phyloP scores from a whole-genome alignment of 2,888 invertebrate species.

The Didymodactylos carnosus region DNA sequence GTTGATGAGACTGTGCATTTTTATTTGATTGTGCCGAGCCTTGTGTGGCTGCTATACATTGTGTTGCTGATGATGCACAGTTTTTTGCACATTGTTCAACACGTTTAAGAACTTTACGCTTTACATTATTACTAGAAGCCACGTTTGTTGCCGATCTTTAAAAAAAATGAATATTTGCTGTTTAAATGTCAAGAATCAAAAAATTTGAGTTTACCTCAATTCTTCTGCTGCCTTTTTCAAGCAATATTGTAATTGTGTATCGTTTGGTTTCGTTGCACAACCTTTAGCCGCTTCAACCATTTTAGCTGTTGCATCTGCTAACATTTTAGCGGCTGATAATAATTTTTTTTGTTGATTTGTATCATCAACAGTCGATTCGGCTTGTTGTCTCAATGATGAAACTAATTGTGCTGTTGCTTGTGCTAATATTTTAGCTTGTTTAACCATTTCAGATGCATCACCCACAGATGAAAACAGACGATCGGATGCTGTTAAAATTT shows the following conservation, averaged over 20 bases:
- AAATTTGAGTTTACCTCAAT: conserved; percentile 42
- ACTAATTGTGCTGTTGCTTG: conserved; percentile 74
- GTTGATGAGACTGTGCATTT: conserved; percentile 50
- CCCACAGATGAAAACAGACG: conserved; percentile 61
- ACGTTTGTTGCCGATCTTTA: conserved; percentile 51
- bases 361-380: conserved; percentile 42
- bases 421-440: conserved; percentile 68
- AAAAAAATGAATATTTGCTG: too few species aligned
- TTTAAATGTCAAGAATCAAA: not conserved
- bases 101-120: conserved; percentile 50
- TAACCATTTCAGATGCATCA: conserved; percentile 77
- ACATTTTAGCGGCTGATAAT: conserved; percentile 73
- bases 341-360: conserved; percentile 70
- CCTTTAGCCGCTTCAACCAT: conserved; percentile 89
- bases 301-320: conserved; percentile 81
- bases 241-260: conserved; percentile 59
- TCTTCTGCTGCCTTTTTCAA: conserved; percentile 74
- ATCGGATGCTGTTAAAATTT: conserved; percentile 69
- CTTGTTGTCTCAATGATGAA: conserved; percentile 77
- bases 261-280: conserved; percentile 65
- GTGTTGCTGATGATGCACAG: conserved; percentile 67
- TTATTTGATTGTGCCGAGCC: conserved; percentile 49
- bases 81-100: conserved; percentile 49
- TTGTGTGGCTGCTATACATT: conserved; percentile 68
- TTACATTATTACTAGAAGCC: conserved; percentile 60